Base-by-base conservation (phyloP, 2,888 invertebrate genomes). In the Sminthurides aquaticus region DNA sequence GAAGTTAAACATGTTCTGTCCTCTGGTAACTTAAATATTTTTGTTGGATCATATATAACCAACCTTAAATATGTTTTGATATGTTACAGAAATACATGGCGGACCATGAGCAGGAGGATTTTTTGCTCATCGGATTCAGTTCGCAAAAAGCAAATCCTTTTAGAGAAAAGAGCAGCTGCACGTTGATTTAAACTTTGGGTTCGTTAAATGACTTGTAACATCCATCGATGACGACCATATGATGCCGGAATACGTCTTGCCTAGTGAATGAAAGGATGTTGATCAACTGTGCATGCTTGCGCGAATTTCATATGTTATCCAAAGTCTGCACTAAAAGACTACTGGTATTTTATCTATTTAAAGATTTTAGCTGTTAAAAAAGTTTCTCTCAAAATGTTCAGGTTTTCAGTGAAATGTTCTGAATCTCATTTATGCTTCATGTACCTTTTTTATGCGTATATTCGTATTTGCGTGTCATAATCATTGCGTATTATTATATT, bases 111-210 rank as follows among this genome's bases (percentile, higher is more conserved):
- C 89, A 90, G 75, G 94, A 95, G 77, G 96, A 96, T 80, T 94
- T 90, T 76, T 84, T 96, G 57, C 84, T 96, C 70, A 90, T 91
- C 71, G 96, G 96, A 29, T 96, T 96, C 79, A 89, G 91, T 69
- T 91, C 90, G 74, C 94, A 94, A 78, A 91, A 93, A 79, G 90
- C 92, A 20, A 96, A 96, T 81, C 96, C 96, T 27, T 96, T 93
- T 83, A 86, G 93, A 72, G 94, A 94, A 80, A 94, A 94, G 81
- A 91, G 89, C 78, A 88, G 90, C 67, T 94, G 94, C 81, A 84
- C 84, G 75, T 82, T 93, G 75, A 83, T 93, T 74, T 93, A 89
- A 77, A 11, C 43, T 57, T 20, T 28, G 1, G 28, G 28, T 15
- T 49, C 15, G 43, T 5, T 11, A 5, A 15, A 15, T 15, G 15